Conservation (phyloP, 1,140 invertebrate species). For the fruit fly (Drosophila melanogaster) region DNA sequence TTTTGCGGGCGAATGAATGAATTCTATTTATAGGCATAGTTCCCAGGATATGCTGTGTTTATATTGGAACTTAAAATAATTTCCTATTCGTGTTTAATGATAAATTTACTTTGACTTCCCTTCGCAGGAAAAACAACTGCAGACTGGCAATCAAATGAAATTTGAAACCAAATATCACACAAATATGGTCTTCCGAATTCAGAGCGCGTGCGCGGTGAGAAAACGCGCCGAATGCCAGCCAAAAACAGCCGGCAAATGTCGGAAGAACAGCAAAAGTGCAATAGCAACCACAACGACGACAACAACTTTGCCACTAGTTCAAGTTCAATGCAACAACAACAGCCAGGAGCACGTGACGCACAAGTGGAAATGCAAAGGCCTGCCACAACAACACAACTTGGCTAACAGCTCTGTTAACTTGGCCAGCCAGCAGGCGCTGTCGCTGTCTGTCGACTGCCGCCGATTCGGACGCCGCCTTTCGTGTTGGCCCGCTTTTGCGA, state of each 20-base stretch:
- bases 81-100: not conserved
- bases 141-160: not conserved
- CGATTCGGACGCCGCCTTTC: not conserved
- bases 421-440: conserved; percentile 3
- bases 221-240: not conserved
- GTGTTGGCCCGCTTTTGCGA: not conserved
- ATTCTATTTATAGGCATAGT: no score
- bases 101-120: not conserved
- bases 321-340: conserved; percentile 68
- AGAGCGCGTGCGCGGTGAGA: conserved; percentile 20
- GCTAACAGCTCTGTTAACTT: conserved; percentile 43
- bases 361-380: conserved; percentile 26
- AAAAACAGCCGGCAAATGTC: conserved; percentile 55
- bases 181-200: conserved; percentile 7
- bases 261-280: conserved; percentile 19
- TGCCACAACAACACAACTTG: conserved; percentile 12
- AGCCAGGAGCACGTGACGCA: conserved; percentile 52
- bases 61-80: not conserved
- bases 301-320: conserved; percentile 56
- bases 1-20: no score
- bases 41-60: no score
- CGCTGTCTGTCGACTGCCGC: not conserved
- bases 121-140: not conserved
- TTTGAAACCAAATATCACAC: not conserved
- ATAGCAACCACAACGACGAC: conserved; percentile 22